Conservation (phyloP, 2,113 vertebrate species). For the rabbit (Oryctolagus cuniculus) region mOryCun1.1 NC_091442.1:97340001-97340500, state of each 20-base stretch:
- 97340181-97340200: background rate
- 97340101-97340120: background rate
- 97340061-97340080: background rate
- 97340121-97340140: background rate
- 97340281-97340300: background rate
- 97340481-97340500: background rate
- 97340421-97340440: background rate
- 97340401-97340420: background rate
- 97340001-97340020: too few relatives aligned
- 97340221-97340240: background rate
- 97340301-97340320: background rate
- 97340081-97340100: background rate
- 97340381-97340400: background rate
- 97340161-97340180: background rate
- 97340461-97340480: background rate
- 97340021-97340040: too few relatives aligned
- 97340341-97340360: conserved; percentile 28
- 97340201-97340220: background rate
- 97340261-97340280: background rate
- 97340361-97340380: conserved; percentile 43
- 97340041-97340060: background rate
- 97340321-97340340: background rate
- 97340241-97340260: background rate
- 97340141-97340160: background rate
- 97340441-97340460: background rate